These are phyloP conservation scores for Ursus arctos DNA, from an alignment of 2,113 vertebrate species.

Conservation along the genomic window DNA sequence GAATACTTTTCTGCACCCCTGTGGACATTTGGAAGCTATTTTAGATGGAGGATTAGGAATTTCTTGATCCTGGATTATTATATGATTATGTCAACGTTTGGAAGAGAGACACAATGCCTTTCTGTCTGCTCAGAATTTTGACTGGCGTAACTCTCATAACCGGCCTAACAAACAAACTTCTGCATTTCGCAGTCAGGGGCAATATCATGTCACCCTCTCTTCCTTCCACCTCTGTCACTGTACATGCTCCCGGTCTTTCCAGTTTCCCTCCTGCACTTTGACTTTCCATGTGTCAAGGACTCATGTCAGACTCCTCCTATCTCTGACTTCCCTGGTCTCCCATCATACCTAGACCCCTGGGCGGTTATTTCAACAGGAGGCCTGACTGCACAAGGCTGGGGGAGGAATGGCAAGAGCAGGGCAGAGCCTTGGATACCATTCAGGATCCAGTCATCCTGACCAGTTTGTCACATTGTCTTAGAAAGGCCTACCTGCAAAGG, in stretches of 20 bases:
- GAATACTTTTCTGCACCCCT: slow-evolving; percentile 61
- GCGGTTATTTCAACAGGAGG: neutral
- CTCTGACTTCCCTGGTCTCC: neutral
- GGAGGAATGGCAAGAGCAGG: neutral
- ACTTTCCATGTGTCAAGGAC: neutral
- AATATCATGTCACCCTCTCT: neutral
- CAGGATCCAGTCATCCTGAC: neutral
- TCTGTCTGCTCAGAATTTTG: slow-evolving; percentile 44
- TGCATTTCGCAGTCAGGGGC: neutral
- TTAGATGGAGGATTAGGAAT: slow-evolving; percentile 69
- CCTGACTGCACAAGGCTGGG: neutral
- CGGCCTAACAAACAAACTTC: neutral
- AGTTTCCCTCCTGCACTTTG: neutral
- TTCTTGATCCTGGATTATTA: slow-evolving; percentile 73
- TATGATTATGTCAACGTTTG: slow-evolving; percentile 51
- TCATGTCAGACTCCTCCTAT: neutral
- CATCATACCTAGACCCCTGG: neutral
- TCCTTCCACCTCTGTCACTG: neutral
- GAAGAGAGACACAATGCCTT: slow-evolving; percentile 51
- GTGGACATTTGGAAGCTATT: slow-evolving; percentile 76
- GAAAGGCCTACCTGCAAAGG: neutral
- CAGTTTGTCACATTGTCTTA: neutral
- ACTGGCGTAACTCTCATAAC: slow-evolving; percentile 7
- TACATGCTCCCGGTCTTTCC: neutral
- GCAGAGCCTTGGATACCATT: neutral